A percentile compares a stretch with the other conserved stretches of the same genome.
These are phyloP conservation scores for Anagyrus pseudococci DNA, from an alignment of 2,888 invertebrate genomes.

Conservation along the genomic window DNA sequence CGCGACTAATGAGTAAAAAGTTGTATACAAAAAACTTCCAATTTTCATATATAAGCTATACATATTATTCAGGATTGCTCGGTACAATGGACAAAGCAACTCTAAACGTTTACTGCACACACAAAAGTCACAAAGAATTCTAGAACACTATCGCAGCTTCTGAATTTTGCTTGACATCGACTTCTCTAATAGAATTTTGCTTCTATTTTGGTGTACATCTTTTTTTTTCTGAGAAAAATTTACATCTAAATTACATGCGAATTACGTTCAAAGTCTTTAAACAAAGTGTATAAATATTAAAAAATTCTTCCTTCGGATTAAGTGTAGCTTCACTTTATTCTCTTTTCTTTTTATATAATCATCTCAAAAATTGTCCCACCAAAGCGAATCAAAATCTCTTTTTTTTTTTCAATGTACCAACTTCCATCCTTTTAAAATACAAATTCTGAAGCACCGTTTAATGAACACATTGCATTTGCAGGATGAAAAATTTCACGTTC, in stretches of 20 bases:
- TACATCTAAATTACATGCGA: background rate
- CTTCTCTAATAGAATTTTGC: slow-evolving; percentile 3
- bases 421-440: slow-evolving; percentile 24
- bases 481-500: too few relatives aligned
- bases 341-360: too few relatives aligned
- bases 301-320: too few relatives aligned
- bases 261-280: too few relatives aligned
- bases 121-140: slow-evolving; percentile 6
- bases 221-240: slow-evolving; percentile 12
- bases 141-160: slow-evolving; percentile 12
- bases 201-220: background rate
- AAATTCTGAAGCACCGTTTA: slow-evolving; percentile 29
- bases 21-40: slow-evolving; percentile 2
- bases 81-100: slow-evolving; percentile 9
- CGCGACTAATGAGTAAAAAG: background rate
- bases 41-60: slow-evolving; percentile 10
- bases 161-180: slow-evolving; percentile 2
- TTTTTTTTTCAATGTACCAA: slow-evolving; percentile 2
- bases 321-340: too few relatives aligned
- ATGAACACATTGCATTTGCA: slow-evolving; percentile 34
- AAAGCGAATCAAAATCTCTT: slow-evolving; percentile 7
- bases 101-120: slow-evolving; percentile 21
- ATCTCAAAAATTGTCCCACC: too few relatives aligned
- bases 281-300: too few relatives aligned
- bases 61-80: slow-evolving; percentile 16